Evolutionary conservation across 2,888 invertebrate species (phyloP), one percentile per base, ranked within the genome.

Genomic region (Tethea ocularis): DNA sequence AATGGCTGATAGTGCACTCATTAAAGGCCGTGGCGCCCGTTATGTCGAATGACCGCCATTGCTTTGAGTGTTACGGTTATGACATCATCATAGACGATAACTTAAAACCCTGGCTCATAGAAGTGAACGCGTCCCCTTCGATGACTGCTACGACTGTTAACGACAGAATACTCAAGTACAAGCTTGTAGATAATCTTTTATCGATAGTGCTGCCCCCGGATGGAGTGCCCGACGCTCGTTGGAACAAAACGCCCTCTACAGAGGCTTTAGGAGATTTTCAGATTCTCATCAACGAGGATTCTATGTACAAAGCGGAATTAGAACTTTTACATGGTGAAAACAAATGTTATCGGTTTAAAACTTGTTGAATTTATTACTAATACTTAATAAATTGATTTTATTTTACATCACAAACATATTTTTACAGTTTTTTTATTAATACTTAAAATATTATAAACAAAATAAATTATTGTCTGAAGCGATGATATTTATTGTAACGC

Each of bases 11-110:
- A 71, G 96, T 98, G 0, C 98, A 98, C 86, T 98, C 98, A 0
- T 87, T 99, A 66, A 97, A 97, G 86, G 97, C 98, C 1, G 98
- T 98, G 2, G 96, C 97, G 4, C 96, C 97, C 13, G 96, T 98
- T 20, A 98, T 98, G 94, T 96, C 97, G 0, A 98, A 97, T 74
- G 98, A 98, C 89, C 93, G 97, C 58, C 97, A 97, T 85, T 97
- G 97, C 82, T 97, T 97, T 84, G 97, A 97, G 86, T 98, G 98
- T 78, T 98, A 98, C 80, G 98, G 98, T 57, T 98, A 97, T 84
- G 98, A 98, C 80, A 98, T 98, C 58, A 98, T 98, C 71, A 98
- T 98, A 70, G 98, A 98, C 85, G 96, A 97, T 80, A 96, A 96
- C 78, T 89, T 98, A 54, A 98, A 98, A 84, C 98, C 98, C 0